These are phyloP conservation scores for Siphamia tubifer DNA, from an alignment of 2,113 vertebrate genomes.

Conservation along the genomic window DNA sequence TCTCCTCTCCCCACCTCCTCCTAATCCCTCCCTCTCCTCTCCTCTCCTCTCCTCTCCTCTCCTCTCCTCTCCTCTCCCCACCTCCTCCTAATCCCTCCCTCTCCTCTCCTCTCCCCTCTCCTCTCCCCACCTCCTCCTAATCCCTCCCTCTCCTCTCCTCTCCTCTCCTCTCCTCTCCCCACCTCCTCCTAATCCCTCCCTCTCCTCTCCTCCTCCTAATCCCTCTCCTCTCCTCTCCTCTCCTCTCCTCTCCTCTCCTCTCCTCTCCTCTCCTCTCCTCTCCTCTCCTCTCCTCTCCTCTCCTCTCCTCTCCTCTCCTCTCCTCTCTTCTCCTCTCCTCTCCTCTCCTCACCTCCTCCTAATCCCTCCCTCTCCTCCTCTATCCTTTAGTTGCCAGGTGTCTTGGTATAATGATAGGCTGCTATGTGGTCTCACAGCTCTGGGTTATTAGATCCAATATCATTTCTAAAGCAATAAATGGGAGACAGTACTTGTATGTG, in stretches of 20 bases:
- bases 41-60: too few relatives aligned
- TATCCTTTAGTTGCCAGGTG: slow-evolving; percentile 32
- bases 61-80: too few relatives aligned
- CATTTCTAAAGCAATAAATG: slow-evolving; percentile 72
- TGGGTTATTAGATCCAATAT: slow-evolving; percentile 73
- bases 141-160: too few relatives aligned
- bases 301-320: not conserved
- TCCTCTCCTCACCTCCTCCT: not conserved
- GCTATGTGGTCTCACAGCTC: slow-evolving; percentile 58
- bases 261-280: not conserved
- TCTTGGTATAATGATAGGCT: slow-evolving; percentile 46
- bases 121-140: too few relatives aligned
- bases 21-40: too few relatives aligned
- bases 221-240: not conserved
- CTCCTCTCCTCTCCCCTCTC: too few relatives aligned
- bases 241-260: not conserved
- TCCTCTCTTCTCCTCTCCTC: not conserved
- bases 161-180: too few relatives aligned
- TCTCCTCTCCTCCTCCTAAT: not conserved
- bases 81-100: too few relatives aligned
- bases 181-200: too few relatives aligned
- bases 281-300: not conserved
- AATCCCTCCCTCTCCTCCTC: not conserved
- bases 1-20: too few relatives aligned
- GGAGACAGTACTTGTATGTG: slow-evolving; percentile 58